phyloP scores from a whole-genome alignment of 2,888 invertebrate species.

The Cheilosia grossa region DNA sequence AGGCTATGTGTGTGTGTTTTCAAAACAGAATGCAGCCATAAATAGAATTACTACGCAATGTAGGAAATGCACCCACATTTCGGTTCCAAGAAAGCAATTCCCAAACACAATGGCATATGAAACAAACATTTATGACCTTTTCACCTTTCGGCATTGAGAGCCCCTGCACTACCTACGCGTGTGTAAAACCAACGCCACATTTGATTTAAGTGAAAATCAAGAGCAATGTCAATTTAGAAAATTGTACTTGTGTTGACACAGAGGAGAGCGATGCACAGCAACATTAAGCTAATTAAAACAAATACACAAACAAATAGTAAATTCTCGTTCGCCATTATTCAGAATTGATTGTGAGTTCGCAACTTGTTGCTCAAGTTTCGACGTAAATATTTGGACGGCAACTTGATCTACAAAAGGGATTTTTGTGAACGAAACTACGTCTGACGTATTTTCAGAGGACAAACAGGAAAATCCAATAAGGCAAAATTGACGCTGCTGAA shows the following conservation, averaged over 20 bases:
- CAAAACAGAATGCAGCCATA: not conserved
- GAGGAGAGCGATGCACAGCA: constrained; percentile 7
- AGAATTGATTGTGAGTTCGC: constrained; percentile 16
- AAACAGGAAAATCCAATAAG: constrained; percentile 15
- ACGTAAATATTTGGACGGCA: constrained; percentile 23
- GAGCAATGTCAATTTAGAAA: constrained; percentile 26
- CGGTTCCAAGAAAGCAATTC: constrained; percentile 1
- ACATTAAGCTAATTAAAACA: constrained; percentile 37
- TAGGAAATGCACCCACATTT: not conserved
- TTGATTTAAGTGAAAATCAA: not conserved
- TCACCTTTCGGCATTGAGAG: constrained; percentile 31
- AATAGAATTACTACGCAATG: constrained; percentile 4
- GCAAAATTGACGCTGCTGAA: not conserved
- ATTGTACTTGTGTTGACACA: constrained; percentile 5
- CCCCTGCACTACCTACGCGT: not conserved
- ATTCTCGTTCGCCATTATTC: constrained; percentile 21
- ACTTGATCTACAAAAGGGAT: not conserved
- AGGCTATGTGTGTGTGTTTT: not conserved
- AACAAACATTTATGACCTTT: constrained; percentile 43
- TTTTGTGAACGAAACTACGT: not conserved
- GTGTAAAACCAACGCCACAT: not conserved
- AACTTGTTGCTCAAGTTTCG: constrained; percentile 30
- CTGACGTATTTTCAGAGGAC: not conserved
- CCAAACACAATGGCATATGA: not conserved
- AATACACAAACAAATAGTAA: constrained; percentile 15